A percentile compares a stretch with the other conserved stretches of the same genome.
Evolutionary conservation across 2,113 vertebrate genomes (phyloP).

Genomic region (Bubo bubo): DNA sequence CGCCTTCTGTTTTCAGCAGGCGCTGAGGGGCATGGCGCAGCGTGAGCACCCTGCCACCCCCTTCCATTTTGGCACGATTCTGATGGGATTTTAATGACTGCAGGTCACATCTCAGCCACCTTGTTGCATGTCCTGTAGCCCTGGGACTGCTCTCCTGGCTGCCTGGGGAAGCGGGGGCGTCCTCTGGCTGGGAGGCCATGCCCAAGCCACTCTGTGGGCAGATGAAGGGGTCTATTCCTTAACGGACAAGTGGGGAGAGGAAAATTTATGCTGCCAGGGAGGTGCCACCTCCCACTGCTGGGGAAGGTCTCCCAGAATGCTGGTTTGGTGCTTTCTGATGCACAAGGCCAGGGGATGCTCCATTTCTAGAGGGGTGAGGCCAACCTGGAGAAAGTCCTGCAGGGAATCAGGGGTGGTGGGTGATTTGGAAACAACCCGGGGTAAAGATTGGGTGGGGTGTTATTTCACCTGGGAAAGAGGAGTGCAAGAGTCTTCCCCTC

Average conservation of each 20-base stretch:
- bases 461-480: not conserved
- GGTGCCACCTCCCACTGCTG: not conserved
- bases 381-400: not conserved
- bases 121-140: accelerated
- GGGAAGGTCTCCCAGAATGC: not conserved
- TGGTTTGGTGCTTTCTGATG: not conserved
- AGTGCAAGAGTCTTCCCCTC: not conserved
- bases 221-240: not conserved
- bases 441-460: accelerated
- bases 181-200: not conserved
- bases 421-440: not conserved
- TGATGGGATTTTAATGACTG: constrained; percentile 65
- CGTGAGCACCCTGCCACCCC: not conserved
- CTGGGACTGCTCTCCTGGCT: not conserved
- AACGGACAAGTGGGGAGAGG: not conserved
- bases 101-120: not conserved
- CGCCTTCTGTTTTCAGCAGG: not conserved
- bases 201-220: accelerated
- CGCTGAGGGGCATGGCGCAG: not conserved
- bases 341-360: not conserved
- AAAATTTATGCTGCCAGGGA: not conserved
- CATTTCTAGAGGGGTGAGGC: not conserved
- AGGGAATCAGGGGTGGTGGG: not conserved
- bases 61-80: constrained; percentile 23
- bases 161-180: not conserved